Conservation (phyloP, 2,113 vertebrate genomes). For the Centropus bengalensis region DNA sequence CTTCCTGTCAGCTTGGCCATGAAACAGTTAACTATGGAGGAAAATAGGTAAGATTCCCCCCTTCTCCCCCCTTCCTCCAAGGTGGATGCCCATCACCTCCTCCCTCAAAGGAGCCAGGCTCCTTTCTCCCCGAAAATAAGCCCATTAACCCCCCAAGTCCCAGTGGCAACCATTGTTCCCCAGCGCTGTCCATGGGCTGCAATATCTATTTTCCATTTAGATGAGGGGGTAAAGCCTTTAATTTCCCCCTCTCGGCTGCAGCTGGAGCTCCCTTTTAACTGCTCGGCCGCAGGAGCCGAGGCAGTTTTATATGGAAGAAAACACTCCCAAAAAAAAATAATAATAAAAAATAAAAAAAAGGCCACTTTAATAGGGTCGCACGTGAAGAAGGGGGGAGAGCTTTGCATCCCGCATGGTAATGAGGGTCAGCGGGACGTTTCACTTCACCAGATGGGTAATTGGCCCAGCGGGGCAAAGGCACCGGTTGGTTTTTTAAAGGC, state of each 20-base stretch:
- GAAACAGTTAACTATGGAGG: neutral
- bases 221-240: constrained; percentile 66
- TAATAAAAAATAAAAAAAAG: neutral
- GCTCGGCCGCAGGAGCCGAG: constrained; percentile 66
- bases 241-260: constrained; percentile 74
- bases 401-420: constrained; percentile 56
- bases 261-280: constrained; percentile 78
- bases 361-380: constrained; percentile 71
- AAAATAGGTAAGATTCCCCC: neutral
- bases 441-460: constrained; percentile 78
- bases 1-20: fast-evolving
- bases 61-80: neutral
- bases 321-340: neutral
- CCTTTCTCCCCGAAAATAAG: neutral
- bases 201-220: constrained; percentile 72
- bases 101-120: neutral
- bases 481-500: constrained; percentile 64
- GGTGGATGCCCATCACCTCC: constrained; percentile 4
- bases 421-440: constrained; percentile 77
- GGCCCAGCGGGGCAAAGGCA: constrained; percentile 68
- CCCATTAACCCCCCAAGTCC: neutral
- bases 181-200: constrained; percentile 57
- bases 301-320: constrained; percentile 72
- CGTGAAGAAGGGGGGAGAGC: constrained; percentile 64
- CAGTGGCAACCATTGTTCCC: constrained; percentile 30